Conservation (phyloP, 2,797 vertebrate genomes). For the Diceros bicornis region DNA sequence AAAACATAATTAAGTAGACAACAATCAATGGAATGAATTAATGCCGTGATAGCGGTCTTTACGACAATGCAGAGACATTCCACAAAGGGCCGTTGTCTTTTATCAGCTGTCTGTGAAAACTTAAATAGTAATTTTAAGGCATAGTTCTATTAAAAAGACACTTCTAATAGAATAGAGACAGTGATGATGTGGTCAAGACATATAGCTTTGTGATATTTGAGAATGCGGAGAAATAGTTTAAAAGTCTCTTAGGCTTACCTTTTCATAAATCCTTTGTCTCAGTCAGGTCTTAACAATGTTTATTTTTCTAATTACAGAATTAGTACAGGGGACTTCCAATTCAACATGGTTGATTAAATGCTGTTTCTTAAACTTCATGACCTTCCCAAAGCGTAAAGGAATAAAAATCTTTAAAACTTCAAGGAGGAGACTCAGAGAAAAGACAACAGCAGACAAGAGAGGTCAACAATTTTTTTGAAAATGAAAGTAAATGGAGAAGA, state of each 20-base stretch:
- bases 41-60: neutral
- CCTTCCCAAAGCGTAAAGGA: constrained; percentile 35
- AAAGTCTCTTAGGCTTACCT: constrained; percentile 18
- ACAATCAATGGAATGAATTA: neutral
- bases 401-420: constrained; percentile 56
- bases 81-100: neutral
- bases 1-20: neutral
- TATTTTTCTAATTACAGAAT: constrained; percentile 74
- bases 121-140: neutral
- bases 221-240: constrained; percentile 31
- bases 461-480: constrained; percentile 31
- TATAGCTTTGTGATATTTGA: constrained; percentile 16
- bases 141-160: neutral
- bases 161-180: neutral
- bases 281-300: constrained; percentile 17
- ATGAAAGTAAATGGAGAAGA: neutral
- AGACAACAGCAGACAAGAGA: neutral
- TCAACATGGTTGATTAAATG: constrained; percentile 42
- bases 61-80: constrained; percentile 7
- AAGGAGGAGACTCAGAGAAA: neutral
- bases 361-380: constrained; percentile 35
- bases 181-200: neutral
- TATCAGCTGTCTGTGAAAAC: neutral
- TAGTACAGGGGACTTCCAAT: constrained; percentile 49
- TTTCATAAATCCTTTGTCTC: constrained; percentile 55